Evolutionary conservation across 2,888 invertebrate species (phyloP).

Genomic region (Malachius bipustulatus): DNA sequence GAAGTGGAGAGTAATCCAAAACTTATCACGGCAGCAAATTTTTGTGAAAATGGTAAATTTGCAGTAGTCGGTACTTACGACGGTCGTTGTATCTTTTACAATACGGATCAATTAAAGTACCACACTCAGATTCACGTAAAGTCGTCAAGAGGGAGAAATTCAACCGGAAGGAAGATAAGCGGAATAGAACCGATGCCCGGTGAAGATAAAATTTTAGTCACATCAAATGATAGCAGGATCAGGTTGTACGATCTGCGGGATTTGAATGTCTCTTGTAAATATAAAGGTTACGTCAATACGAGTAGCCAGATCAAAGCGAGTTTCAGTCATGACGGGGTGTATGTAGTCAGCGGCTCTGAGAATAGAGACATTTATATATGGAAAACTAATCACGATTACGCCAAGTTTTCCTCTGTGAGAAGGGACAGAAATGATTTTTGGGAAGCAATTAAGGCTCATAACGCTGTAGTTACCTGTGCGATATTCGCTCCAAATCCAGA

Average conservation of each 20-base stretch:
- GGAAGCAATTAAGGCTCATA: slow-evolving; percentile 94
- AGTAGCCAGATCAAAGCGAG: slow-evolving; percentile 97
- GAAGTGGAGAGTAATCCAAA: slow-evolving; percentile 91
- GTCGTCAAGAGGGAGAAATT: slow-evolving; percentile 91
- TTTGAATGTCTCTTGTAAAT: slow-evolving; percentile 74
- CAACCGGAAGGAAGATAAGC: slow-evolving; percentile 88
- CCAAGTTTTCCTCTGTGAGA: slow-evolving; percentile 82
- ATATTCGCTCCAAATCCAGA: slow-evolving; percentile 97
- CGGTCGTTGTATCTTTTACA: slow-evolving; percentile 96
- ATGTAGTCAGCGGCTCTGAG: slow-evolving; percentile 94
- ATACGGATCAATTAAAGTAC: slow-evolving; percentile 95
- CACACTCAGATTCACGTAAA: slow-evolving; percentile 95
- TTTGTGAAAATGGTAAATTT: slow-evolving; percentile 95
- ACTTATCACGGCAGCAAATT: slow-evolving; percentile 92
- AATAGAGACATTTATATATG: slow-evolving; percentile 97
- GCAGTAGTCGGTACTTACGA: slow-evolving; percentile 98
- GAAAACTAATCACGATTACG: slow-evolving; percentile 94
- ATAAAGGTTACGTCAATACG: slow-evolving; percentile 66
- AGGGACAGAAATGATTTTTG: slow-evolving; percentile 94
- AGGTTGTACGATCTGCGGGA: slow-evolving; percentile 92
- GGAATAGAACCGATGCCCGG: slow-evolving; percentile 95
- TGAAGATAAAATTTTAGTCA: slow-evolving; percentile 91
- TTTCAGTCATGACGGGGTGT: slow-evolving; percentile 95
- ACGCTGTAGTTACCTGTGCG: slow-evolving; percentile 92
- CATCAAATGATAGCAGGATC: slow-evolving; percentile 95